Base-by-base conservation (phyloP, 1,140 invertebrate genomes). In the Piezodorus guildinii region DNA sequence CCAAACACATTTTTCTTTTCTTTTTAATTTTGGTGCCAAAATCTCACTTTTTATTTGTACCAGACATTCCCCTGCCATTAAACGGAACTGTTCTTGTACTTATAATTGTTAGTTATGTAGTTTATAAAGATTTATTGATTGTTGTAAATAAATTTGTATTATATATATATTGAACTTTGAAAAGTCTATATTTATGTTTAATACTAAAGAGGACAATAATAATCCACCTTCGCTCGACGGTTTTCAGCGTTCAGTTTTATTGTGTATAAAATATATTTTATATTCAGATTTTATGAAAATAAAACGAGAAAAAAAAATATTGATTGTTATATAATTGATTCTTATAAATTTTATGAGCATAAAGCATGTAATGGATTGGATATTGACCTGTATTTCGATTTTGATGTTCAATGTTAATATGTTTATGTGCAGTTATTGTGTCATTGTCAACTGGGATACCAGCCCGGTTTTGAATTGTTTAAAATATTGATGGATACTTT, bases 191-290 rank as follows among this genome's bases (percentile, higher is more conserved):
- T 49, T 49, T 49, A 49, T 49, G 46, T 49, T 49, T 49, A 49
- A 49, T 49, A 49, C 46, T 23, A 56, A 56, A 56, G 23, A 56
- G 52, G 52, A 56, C 52, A 56, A 56, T 56, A 56, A 56, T 49
- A 56, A 56, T 25, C 17, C 52, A 23, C 23, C 52, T 56, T 56
- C 52, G 23, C 6, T 56, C 52, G 17, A 56, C 9, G 23, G 27
- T 23, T 19, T 23, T 56, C 19, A 56, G 2, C 27, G 52, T 56
- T 56, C 23, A 56, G 52, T 56, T 56, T 23, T 56, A 23, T 56
- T 56, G 19, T 23, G 46, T 49, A 56, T 27, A 56, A 56, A 56
- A 23, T 56, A 56, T 56, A 56, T 56, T 56, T 56, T 56, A 19
- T 56, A 56, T 56, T 25, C 15, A 23, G 19, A 56, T 56, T 56